These are phyloP conservation scores for Agrochola litura DNA, from an alignment of 2,888 invertebrate species.

Conservation along the genomic window DNA sequence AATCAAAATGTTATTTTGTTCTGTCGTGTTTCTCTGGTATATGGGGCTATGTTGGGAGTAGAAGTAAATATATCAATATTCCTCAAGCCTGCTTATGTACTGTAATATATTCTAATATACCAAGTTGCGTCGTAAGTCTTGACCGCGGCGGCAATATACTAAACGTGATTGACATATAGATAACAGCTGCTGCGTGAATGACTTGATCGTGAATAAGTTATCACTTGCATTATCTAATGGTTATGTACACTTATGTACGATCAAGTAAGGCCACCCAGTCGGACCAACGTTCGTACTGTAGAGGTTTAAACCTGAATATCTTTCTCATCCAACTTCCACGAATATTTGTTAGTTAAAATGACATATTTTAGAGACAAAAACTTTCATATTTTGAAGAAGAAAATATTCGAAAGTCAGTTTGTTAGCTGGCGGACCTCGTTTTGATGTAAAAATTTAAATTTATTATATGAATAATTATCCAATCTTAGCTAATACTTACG, in stretches of 20 bases:
- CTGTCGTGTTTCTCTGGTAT: not conserved
- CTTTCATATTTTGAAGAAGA: not conserved
- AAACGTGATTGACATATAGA: conserved; percentile 68
- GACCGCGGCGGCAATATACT: conserved; percentile 46
- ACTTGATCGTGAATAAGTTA: conserved; percentile 59
- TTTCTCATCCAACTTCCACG: not conserved
- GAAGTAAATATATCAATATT: conserved; percentile 38
- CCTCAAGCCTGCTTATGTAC: conserved; percentile 30
- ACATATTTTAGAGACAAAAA: not conserved
- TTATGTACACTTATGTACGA: conserved; percentile 7
- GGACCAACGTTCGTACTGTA: not conserved
- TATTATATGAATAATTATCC: not conserved
- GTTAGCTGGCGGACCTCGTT: not conserved
- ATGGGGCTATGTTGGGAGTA: too few species aligned
- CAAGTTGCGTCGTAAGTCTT: conserved; percentile 37
- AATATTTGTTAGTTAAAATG: not conserved
- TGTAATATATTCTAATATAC: conserved; percentile 36
- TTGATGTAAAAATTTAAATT: not conserved
- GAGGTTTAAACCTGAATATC: not conserved
- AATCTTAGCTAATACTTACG: not conserved
- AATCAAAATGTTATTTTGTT: not conserved
- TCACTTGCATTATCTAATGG: conserved; percentile 35
- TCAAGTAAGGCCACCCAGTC: conserved; percentile 48
- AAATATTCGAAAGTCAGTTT: not conserved
- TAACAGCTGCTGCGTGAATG: conserved; percentile 55